Percentiles rank a stretch among this genome's conserved stretches.
Conservation (phyloP, 2,113 vertebrate genomes). For the Seriola quinqueradiata region DNA sequence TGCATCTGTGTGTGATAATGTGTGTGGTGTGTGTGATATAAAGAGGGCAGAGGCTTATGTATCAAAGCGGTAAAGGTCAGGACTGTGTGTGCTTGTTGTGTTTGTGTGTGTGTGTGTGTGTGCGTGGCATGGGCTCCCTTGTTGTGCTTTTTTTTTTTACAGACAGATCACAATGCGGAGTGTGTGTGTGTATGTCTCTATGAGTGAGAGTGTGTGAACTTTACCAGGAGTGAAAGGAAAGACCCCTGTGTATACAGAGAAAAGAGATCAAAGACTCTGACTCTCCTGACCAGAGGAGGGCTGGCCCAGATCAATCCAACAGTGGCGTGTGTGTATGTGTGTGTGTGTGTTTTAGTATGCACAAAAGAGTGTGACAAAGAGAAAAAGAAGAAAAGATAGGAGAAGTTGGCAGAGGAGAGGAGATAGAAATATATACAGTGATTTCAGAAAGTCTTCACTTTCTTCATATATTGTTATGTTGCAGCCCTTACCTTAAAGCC, state of each 20-base stretch:
- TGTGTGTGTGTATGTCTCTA: constrained; percentile 25
- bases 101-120: constrained; percentile 2
- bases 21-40: constrained; percentile 24
- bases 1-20: neutral
- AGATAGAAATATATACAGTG: too few species aligned
- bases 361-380: constrained; percentile 23
- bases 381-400: neutral
- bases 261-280: constrained; percentile 65
- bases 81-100: neutral
- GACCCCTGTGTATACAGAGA: constrained; percentile 57
- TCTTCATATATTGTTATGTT: too few species aligned
- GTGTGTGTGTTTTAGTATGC: constrained; percentile 13
- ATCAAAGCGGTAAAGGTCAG: constrained; percentile 53
- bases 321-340: constrained; percentile 28
- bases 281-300: constrained; percentile 54
- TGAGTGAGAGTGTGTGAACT: constrained; percentile 58
- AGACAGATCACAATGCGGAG: neutral
- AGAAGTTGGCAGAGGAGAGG: neutral
- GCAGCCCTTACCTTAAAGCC: too few species aligned
- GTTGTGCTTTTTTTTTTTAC: neutral
- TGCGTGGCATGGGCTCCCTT: neutral
- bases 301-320: constrained; percentile 57
- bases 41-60: constrained; percentile 5
- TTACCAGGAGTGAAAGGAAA: constrained; percentile 59
- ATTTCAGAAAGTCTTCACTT: too few species aligned